Percentiles rank a stretch among this genome's conserved stretches.
These are phyloP conservation scores for Dyspetes luteomarginatus DNA, from an alignment of 2,888 invertebrate genomes.

Conservation along the genomic window DNA sequence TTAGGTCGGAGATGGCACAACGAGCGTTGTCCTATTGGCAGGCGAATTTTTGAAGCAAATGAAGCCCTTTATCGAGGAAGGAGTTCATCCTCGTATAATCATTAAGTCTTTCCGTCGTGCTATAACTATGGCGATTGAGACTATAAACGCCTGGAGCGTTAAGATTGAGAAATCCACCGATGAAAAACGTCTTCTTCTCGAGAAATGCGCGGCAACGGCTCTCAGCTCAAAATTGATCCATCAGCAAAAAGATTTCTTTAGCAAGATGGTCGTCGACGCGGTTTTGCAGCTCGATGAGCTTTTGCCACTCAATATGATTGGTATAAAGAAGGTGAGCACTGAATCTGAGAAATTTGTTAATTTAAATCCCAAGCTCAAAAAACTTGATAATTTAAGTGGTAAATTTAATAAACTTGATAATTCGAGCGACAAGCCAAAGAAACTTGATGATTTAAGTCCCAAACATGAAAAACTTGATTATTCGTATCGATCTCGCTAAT, in stretches of 20 bases:
- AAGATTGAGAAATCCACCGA: conserved; percentile 88
- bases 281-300: conserved; percentile 95
- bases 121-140: conserved; percentile 91
- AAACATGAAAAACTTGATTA: too few relatives aligned
- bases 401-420: too few relatives aligned
- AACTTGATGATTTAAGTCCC: neutral
- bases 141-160: conserved; percentile 93
- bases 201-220: conserved; percentile 97
- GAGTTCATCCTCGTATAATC: conserved; percentile 96
- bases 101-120: conserved; percentile 95
- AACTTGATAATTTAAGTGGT: too few relatives aligned
- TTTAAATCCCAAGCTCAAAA: neutral
- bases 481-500: too few relatives aligned
- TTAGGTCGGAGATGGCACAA: conserved; percentile 99
- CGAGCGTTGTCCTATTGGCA: conserved; percentile 97
- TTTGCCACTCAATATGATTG: conserved; percentile 99
- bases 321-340: conserved; percentile 95
- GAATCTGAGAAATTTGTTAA: neutral
- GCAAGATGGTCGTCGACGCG: conserved; percentile 98
- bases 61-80: conserved; percentile 98
- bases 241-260: conserved; percentile 97
- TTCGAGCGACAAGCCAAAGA: neutral
- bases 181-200: conserved; percentile 88
- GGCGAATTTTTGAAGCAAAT: conserved; percentile 97
- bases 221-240: conserved; percentile 99